Evolutionary conservation across 2,113 vertebrate genomes (phyloP).

Genomic region (Irena cyanogastra): DNA sequence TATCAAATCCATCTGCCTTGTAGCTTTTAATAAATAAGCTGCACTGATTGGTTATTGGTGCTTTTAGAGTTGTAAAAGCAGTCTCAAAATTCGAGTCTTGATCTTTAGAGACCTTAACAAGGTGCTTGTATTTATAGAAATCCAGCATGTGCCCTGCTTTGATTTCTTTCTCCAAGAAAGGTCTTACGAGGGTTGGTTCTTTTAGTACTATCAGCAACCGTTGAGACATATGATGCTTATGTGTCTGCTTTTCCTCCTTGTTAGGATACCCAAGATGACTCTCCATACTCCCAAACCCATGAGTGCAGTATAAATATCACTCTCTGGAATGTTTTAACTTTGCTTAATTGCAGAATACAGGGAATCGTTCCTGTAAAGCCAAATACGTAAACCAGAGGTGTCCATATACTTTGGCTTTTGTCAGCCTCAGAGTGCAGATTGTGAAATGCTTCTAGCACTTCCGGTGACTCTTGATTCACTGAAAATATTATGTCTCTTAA

Average conservation of each 20-base stretch:
- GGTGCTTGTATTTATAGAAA: neutral
- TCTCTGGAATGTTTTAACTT: neutral
- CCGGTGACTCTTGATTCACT: neutral
- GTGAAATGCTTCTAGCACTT: neutral
- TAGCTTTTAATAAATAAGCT: neutral
- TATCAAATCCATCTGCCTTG: fast-evolving
- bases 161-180: neutral
- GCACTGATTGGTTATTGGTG: neutral
- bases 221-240: neutral
- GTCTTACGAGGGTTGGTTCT: neutral
- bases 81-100: neutral
- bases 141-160: neutral
- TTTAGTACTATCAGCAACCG: neutral
- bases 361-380: neutral
- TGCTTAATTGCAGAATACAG: neutral
- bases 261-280: neutral
- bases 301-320: neutral
- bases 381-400: neutral
- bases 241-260: neutral
- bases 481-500: neutral
- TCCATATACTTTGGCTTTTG: neutral
- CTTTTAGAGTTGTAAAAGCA: neutral
- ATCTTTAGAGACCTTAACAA: neutral
- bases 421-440: neutral
- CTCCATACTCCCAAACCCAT: neutral